Evolutionary conservation across 2,888 invertebrate species (phyloP).

Genomic region (Ditula angustiorana): DNA sequence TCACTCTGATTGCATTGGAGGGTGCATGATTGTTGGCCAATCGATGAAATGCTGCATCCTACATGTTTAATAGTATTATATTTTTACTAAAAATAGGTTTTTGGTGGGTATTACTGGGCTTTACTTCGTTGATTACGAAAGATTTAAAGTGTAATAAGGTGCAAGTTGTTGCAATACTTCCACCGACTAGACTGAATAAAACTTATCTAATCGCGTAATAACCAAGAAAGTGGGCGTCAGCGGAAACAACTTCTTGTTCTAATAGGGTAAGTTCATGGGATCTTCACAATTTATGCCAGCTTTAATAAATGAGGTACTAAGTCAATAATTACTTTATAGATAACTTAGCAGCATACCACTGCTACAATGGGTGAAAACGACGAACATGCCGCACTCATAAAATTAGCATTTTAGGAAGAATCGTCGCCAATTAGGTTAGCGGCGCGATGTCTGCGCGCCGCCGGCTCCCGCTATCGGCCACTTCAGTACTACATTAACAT

Average conservation of each 20-base stretch:
- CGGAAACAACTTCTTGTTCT: not conserved
- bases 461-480: conserved; percentile 46
- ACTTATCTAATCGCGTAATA: not conserved
- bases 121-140: not conserved
- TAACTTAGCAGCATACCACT: conserved; percentile 22
- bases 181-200: not conserved
- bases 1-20: no score
- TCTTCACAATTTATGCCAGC: not conserved
- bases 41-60: no score
- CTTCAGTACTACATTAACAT: conserved; percentile 52
- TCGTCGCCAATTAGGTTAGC: conserved; percentile 81
- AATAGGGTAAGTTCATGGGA: conserved; percentile 8
- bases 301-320: not conserved
- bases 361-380: conserved; percentile 49
- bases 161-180: not conserved
- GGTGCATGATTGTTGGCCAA: no score
- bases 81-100: no score
- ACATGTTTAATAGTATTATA: no score
- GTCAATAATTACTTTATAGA: conserved; percentile 2
- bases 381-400: conserved; percentile 65
- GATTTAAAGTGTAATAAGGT: not conserved
- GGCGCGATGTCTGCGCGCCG: conserved; percentile 58
- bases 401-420: conserved; percentile 74
- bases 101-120: no score
- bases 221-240: not conserved